Evolutionary conservation across 2,113 vertebrate genomes (phyloP), one percentile per base, ranked within the genome.

Genomic region (Carassius gibelio): DNA sequence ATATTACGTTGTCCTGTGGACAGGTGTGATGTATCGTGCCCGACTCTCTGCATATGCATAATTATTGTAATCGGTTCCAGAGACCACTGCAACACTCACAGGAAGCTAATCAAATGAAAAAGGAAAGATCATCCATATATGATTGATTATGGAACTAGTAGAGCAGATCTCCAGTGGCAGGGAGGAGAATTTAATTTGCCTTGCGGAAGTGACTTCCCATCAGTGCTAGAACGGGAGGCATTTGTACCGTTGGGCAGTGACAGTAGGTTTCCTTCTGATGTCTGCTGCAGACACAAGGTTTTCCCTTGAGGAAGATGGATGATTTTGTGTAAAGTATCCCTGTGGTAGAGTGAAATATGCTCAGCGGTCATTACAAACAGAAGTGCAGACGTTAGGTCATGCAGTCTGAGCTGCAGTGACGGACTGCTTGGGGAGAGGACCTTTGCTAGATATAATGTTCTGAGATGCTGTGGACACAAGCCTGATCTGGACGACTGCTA

Each of bases 21-120:
- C 90, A 88, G 87, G 87, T 88, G 81, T 85, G 90, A 85, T 69
- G 75, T 81, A 87, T 88, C 87, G 88, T 74, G 61, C 83, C 36
- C 50, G 42, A 48, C 17, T 81, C 69, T 81, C 83, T 88, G 80
- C 85, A 86, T 87, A 86, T 89, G 81, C 69, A 84, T 68, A 81
- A 88, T 87, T 74, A 86, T 69, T 83, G 36, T 84, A 88, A 89
- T 89, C 69, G 61, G 30, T 88, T 81, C 82, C 90, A 89, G 87
- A 84, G 50, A 59, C 78, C 84, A 84, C 36, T 26, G 48, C 85
- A 50, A 75, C 13, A 52, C 64, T 83, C 85, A 87, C 89, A 86
- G 81, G 76, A 85, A 89, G 76, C 81, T 83, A 88, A 90, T 88
- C 80, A 88, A 36, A 87, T 85, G 86, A 82, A 87, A 87, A 84